Conservation (phyloP, 2,113 vertebrate species). For the Beaufortia kweichowensis region DNA sequence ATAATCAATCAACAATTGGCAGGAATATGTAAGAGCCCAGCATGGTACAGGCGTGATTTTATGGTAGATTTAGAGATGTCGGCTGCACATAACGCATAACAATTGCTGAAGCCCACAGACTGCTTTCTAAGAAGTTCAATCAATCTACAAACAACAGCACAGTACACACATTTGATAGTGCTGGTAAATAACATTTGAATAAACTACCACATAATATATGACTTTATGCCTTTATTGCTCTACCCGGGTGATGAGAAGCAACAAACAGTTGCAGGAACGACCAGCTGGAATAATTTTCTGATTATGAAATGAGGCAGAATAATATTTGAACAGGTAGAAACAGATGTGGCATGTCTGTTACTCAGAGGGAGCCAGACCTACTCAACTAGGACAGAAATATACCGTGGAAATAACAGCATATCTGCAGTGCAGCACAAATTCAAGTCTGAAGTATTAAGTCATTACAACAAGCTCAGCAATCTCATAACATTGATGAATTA, state of each 20-base stretch:
- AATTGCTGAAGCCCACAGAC: background rate
- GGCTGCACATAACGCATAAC: no score
- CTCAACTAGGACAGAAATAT: constrained; percentile 24
- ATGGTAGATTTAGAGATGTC: constrained; percentile 12
- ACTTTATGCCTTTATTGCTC: constrained; percentile 45
- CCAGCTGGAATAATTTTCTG: constrained; percentile 27
- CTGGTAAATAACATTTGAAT: constrained; percentile 26
- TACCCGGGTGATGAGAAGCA: background rate
- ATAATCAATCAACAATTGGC: constrained; percentile 10
- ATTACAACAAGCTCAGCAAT: constrained; percentile 23
- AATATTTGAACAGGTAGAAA: constrained; percentile 30
- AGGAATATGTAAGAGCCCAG: constrained; percentile 14
- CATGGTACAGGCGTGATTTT: background rate
- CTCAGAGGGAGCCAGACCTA: constrained; percentile 3
- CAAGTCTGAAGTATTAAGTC: constrained; percentile 20
- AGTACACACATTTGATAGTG: constrained; percentile 40
- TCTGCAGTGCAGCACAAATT: constrained; percentile 35
- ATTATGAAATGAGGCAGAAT: constrained; percentile 37
- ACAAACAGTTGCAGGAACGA: constrained; percentile 20
- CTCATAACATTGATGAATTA: constrained; percentile 25
- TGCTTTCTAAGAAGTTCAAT: background rate
- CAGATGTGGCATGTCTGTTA: constrained; percentile 9
- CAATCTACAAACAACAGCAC: constrained; percentile 5
- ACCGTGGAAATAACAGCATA: constrained; percentile 28
- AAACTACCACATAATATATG: background rate